Conservation (phyloP, 2,113 vertebrate genomes). For the Pseudorectes ferrugineus region DNA sequence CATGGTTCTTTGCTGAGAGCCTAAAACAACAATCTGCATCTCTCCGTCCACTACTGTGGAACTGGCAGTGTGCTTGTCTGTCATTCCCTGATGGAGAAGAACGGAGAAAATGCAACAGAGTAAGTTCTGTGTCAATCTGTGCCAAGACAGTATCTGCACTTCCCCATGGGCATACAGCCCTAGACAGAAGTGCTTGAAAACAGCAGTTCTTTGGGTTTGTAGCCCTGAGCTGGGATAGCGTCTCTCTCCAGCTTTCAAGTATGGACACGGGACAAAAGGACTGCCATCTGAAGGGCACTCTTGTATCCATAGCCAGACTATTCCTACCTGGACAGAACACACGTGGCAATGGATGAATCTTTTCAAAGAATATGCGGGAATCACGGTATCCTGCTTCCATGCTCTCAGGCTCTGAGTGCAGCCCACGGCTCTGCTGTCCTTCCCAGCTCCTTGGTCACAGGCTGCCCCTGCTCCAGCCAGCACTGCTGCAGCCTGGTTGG, state of each 20-base stretch:
- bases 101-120: neutral
- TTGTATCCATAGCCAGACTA: neutral
- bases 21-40: neutral
- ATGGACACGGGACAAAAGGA: accelerated
- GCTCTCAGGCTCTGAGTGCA: neutral
- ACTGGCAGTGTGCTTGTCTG: neutral
- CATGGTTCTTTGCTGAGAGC: neutral
- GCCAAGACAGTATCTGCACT: neutral
- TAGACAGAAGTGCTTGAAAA: neutral
- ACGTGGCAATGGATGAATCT: neutral
- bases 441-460: neutral
- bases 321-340: neutral
- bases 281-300: neutral
- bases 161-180: neutral
- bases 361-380: neutral
- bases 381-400: accelerated
- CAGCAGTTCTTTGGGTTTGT: neutral
- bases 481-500: accelerated
- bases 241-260: neutral
- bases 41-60: neutral
- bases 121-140: neutral
- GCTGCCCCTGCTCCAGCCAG: neutral
- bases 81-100: neutral
- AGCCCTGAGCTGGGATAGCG: neutral
- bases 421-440: accelerated